Conservation (phyloP, 2,113 vertebrate species). For the Galeopterus variegatus region DNA sequence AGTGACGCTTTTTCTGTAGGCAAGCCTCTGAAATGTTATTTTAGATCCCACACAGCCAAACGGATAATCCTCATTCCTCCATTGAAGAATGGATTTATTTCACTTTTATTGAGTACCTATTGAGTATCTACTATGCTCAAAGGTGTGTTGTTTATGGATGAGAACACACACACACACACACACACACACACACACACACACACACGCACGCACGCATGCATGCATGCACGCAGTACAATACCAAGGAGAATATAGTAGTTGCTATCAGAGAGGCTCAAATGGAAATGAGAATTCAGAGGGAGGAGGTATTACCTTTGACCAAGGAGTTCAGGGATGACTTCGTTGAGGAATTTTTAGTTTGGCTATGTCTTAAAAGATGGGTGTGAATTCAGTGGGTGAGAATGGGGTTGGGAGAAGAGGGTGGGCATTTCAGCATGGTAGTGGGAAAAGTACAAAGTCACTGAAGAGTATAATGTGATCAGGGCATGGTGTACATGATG, state of each 20-base stretch:
- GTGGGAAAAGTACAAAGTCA: slow-evolving; percentile 13
- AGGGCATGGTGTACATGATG: not conserved
- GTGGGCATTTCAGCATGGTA: not conserved
- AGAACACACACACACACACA: not conserved
- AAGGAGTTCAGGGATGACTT: not conserved
- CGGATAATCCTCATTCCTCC: not conserved
- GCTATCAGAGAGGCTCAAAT: not conserved
- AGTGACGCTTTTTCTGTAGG: not conserved
- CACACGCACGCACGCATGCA: not conserved
- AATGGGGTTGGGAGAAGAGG: not conserved
- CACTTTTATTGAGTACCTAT: slow-evolving; percentile 46
- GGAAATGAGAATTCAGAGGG: slow-evolving; percentile 49
- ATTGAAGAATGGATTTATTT: slow-evolving; percentile 30
- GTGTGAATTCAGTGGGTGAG: not conserved
- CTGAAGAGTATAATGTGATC: slow-evolving; percentile 3
- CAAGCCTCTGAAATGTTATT: slow-evolving; percentile 37
- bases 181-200: not conserved
- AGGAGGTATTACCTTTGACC: not conserved
- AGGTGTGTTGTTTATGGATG: slow-evolving; percentile 7
- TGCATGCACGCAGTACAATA: not conserved
- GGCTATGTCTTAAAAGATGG: slow-evolving; percentile 18
- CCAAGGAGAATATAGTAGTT: not conserved
- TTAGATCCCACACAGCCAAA: not conserved
- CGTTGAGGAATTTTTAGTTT: not conserved
- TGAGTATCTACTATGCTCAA: slow-evolving; percentile 27